These are phyloP conservation scores for Trigoniulus corallinus DNA, from an alignment of 1,140 invertebrate genomes.

Conservation along the genomic window DNA sequence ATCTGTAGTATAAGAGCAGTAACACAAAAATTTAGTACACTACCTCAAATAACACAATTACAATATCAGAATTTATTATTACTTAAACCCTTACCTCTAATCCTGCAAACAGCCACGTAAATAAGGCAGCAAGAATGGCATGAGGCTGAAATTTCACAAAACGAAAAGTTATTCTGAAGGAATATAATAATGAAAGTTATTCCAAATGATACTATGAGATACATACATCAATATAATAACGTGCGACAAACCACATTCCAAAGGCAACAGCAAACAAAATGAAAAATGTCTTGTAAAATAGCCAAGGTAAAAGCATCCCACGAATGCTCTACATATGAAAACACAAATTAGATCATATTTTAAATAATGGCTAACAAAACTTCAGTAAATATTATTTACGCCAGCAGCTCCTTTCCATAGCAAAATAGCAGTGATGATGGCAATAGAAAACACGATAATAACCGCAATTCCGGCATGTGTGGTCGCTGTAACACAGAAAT, in stretches of 20 bases:
- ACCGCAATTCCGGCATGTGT: constrained; percentile 50
- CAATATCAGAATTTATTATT: neutral
- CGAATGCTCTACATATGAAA: constrained; percentile 39
- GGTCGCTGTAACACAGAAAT: constrained; percentile 37
- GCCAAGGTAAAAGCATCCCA: constrained; percentile 63
- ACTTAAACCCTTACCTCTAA: constrained; percentile 2
- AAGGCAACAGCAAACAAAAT: constrained; percentile 59
- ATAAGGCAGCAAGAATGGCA: neutral
- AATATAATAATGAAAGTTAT: neutral
- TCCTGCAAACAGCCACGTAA: constrained; percentile 5
- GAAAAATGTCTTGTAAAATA: constrained; percentile 46
- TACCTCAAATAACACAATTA: too few relatives aligned
- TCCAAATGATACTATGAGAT: constrained; percentile 10
- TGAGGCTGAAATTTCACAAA: constrained; percentile 1
- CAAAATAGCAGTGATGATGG: constrained; percentile 54
- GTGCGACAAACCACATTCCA: constrained; percentile 62
- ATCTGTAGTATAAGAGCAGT: neutral
- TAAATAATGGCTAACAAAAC: constrained; percentile 44
- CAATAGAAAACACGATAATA: constrained; percentile 48
- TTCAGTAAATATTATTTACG: constrained; percentile 29
- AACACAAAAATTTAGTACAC: too few relatives aligned
- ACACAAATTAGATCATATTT: constrained; percentile 13
- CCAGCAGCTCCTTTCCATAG: constrained; percentile 32
- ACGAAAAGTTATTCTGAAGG: neutral
- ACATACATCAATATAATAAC: constrained; percentile 79